Conservation (phyloP, 2,797 vertebrate species). For the Malacoraja senta region DNA sequence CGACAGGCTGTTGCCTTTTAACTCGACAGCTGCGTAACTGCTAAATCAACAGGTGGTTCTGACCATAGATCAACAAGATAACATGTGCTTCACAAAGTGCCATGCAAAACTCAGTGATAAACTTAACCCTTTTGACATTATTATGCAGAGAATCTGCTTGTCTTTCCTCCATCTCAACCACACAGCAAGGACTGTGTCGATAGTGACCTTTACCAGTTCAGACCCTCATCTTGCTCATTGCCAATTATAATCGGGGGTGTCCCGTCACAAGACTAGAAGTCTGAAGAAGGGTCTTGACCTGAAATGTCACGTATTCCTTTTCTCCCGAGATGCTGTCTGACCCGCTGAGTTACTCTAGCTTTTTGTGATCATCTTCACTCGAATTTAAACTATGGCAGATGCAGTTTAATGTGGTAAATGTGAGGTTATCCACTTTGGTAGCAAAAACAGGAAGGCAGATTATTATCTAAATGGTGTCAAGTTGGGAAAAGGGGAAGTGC, state of each 20-base stretch:
- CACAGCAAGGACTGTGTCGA: not conserved
- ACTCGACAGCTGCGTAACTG: constrained; percentile 47
- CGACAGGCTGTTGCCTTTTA: constrained; percentile 43
- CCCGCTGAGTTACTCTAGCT: too few relatives aligned
- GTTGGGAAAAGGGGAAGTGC: too few relatives aligned
- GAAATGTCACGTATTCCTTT: too few relatives aligned
- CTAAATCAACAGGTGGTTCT: constrained; percentile 50
- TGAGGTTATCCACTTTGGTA: too few relatives aligned
- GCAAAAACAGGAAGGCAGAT: too few relatives aligned
- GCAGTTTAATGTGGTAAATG: too few relatives aligned
- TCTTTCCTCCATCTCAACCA: not conserved
- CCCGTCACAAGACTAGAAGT: too few relatives aligned
- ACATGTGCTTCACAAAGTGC: constrained; percentile 49
- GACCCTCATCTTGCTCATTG: not conserved
- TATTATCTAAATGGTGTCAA: too few relatives aligned
- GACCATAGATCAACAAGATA: constrained; percentile 40
- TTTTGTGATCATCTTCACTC: not conserved
- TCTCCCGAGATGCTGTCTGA: too few relatives aligned
- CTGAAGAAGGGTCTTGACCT: too few relatives aligned
- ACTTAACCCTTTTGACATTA: constrained; percentile 49
- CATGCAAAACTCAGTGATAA: not conserved
- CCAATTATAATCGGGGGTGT: not conserved
- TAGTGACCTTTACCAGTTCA: not conserved
- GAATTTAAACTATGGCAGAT: not conserved
- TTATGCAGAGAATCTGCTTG: constrained; percentile 44